Conservation (phyloP, 2,888 invertebrate species). For the Rhamnusium bicolor region DNA sequence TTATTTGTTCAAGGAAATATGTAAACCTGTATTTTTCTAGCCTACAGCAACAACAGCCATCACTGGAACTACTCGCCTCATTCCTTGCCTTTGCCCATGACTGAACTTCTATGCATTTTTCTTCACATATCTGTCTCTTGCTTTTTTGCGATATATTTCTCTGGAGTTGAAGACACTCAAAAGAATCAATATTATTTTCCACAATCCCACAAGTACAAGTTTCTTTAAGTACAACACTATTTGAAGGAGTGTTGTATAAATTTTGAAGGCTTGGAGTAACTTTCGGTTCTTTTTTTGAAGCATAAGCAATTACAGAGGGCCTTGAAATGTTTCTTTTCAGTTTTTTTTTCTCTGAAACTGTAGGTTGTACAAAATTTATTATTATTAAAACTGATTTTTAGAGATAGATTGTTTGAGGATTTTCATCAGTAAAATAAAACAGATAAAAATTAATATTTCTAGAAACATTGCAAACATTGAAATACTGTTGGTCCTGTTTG, state of each 20-base stretch:
- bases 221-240: slow-evolving; percentile 37
- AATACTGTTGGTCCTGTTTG: no score
- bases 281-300: slow-evolving; percentile 36
- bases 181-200: not conserved
- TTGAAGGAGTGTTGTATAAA: slow-evolving; percentile 52
- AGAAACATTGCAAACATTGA: no score
- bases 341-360: not conserved
- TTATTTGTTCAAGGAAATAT: no score
- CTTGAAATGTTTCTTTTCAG: slow-evolving; percentile 46
- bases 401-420: no score
- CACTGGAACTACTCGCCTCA: not conserved
- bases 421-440: no score
- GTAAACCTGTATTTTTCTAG: not conserved
- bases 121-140: not conserved
- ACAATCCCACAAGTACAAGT: slow-evolving; percentile 11
- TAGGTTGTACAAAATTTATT: not conserved
- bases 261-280: slow-evolving; percentile 37
- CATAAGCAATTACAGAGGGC: slow-evolving; percentile 50
- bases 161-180: not conserved
- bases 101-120: not conserved
- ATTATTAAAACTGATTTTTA: no score
- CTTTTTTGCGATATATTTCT: slow-evolving; percentile 16
- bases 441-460: no score
- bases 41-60: not conserved
- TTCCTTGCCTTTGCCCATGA: slow-evolving; percentile 1